A percentile compares a stretch with the other conserved stretches of the same genome.
These are phyloP conservation scores for Neodon shergylaensis DNA, from an alignment of 2,113 vertebrate genomes.

Conservation along the genomic window DNA sequence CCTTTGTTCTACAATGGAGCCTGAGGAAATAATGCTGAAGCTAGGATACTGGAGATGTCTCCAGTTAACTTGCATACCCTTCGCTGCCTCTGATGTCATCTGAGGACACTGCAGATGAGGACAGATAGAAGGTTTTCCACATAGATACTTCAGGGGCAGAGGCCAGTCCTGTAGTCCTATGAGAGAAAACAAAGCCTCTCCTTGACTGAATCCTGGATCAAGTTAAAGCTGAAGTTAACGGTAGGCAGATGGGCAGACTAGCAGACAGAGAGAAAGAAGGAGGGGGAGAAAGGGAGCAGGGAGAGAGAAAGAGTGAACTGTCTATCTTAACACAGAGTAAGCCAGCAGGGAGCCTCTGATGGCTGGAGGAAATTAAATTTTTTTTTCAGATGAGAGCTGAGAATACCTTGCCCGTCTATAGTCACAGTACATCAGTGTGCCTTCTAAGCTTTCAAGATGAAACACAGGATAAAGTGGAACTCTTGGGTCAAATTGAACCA, in stretches of 20 bases:
- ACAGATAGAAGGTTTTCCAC: neutral
- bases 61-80: neutral
- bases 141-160: neutral
- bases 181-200: neutral
- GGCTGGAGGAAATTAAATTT: neutral
- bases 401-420: constrained; percentile 1
- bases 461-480: neutral
- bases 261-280: neutral
- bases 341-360: neutral
- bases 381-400: neutral
- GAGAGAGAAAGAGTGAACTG: neutral
- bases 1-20: neutral
- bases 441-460: constrained; percentile 58
- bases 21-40: neutral
- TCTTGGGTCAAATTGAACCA: constrained; percentile 1
- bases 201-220: neutral
- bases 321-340: neutral
- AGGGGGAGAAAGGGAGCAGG: neutral
- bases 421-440: neutral
- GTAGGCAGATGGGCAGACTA: neutral
- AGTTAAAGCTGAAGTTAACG: neutral
- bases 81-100: neutral
- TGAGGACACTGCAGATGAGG: neutral
- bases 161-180: neutral
- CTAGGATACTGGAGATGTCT: neutral